Conservation (phyloP, 2,797 vertebrate species). For the Squalus acanthias region DNA sequence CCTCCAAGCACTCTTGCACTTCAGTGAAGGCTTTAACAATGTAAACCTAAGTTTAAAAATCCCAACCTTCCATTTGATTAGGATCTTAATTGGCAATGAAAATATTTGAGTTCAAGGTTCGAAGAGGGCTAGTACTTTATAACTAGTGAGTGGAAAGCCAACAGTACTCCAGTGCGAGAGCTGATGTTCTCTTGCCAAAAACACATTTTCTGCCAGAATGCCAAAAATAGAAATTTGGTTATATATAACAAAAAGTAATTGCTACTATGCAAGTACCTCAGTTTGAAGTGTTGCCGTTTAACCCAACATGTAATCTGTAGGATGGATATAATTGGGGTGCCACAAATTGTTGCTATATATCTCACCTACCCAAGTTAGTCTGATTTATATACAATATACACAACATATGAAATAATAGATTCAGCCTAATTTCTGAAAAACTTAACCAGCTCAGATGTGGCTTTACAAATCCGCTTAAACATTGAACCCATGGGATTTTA, state of each 20-base stretch:
- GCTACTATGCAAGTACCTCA: background rate
- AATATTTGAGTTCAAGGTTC: background rate
- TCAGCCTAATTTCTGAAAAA: background rate
- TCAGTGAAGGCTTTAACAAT: background rate
- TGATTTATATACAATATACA: background rate
- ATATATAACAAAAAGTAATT: background rate
- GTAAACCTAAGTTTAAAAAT: too few relatives aligned
- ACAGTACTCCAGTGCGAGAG: background rate
- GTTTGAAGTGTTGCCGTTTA: background rate
- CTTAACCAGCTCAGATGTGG: background rate
- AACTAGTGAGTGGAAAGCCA: background rate
- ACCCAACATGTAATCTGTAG: background rate
- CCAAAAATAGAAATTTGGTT: conserved; percentile 22
- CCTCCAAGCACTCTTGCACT: background rate
- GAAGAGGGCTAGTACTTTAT: background rate
- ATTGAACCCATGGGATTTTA: background rate
- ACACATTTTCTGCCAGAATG: background rate
- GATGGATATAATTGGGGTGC: background rate
- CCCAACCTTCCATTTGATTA: too few relatives aligned
- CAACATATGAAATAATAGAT: background rate
- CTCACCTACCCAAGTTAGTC: background rate
- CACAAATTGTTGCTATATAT: background rate
- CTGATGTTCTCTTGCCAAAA: background rate
- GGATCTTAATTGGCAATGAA: background rate
- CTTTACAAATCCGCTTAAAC: background rate